Evolutionary conservation across 1,140 invertebrate genomes (phyloP), one percentile per base, ranked within the genome.

Genomic region (Hyles euphorbiae): DNA sequence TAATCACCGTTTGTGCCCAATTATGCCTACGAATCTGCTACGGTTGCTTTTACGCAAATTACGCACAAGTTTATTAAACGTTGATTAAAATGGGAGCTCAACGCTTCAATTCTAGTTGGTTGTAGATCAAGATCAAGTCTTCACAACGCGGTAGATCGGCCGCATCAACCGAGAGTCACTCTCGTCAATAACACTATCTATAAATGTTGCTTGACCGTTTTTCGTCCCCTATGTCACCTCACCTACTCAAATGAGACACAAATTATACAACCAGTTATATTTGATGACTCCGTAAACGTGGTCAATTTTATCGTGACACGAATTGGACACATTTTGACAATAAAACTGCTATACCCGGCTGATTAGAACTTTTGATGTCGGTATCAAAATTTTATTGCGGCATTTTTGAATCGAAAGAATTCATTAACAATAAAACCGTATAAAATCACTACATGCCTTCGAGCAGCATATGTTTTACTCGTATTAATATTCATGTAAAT

Each of bases 201-300:
- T 22, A 22, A 22, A 22, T 40, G 36, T 40, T 40, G 22, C 22
- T 22, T 22, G 36, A 40, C 36, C 36, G 43, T 22, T 53, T 63
- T 48, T 44, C 48, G 12, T 53, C 12, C 62, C 22, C 22, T 22
- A 22, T 22, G 22, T 22, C 22, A 62, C 63, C 60, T 72, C 59
- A 58, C 55, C 11, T 45, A 56, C 49, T 57, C 48, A 67, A 68
- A 66, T 57, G 58, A 71, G 57, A 61, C 58, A 68, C 58, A 58
- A 60, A 50, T 67, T 69, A 64, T 65, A 71, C 65, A 74, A 74
- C 72, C 69, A 72, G 72, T 74, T 77, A 72, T 67, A 51, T 55
- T 68, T 68, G 74, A 72, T 64, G 61, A 58, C 66, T 72, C 57
- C 64, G 59, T 70, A 68, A 68, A 72, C 60, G 61, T 67, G 51